Percentiles rank a stretch among this genome's conserved stretches.
Conservation (phyloP, 53 echinoderm and acorn worm genomes). For the Paelopatides confundens region DNA sequence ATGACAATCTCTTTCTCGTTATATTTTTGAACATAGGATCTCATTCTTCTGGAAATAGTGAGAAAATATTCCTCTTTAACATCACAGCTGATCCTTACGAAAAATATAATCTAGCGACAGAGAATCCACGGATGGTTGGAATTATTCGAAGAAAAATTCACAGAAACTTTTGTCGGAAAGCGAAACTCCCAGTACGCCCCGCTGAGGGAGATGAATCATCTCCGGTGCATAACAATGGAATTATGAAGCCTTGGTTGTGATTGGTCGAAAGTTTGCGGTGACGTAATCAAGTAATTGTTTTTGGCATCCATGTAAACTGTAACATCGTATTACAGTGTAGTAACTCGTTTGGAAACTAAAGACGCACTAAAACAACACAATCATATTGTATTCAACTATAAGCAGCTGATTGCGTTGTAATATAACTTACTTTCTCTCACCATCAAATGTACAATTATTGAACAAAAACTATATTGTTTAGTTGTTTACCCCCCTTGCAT, state of each 20-base stretch:
- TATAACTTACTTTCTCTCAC: no score
- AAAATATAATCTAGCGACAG: not conserved
- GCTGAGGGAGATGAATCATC: not conserved
- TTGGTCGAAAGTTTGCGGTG: not conserved
- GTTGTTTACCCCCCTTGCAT: no score
- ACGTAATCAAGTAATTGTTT: no score
- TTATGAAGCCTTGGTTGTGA: slow-evolving; percentile 29
- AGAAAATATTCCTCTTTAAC: slow-evolving; percentile 14
- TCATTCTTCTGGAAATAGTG: not conserved
- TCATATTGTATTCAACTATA: no score
- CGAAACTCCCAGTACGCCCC: not conserved
- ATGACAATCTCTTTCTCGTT: not conserved
- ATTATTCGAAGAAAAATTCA: slow-evolving; percentile 17
- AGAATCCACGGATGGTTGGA: slow-evolving; percentile 10
- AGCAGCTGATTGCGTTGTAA: no score
- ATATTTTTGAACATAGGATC: not conserved
- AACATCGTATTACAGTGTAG: no score
- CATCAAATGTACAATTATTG: no score
- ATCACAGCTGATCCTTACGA: slow-evolving; percentile 23
- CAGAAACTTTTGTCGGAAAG: slow-evolving; percentile 20
- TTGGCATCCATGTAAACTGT: no score
- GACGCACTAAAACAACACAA: no score
- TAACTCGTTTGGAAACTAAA: no score
- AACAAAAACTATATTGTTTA: no score
- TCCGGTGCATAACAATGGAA: not conserved